Conservation (phyloP, 2,888 invertebrate species). For the Oscheius sp. region DNA sequence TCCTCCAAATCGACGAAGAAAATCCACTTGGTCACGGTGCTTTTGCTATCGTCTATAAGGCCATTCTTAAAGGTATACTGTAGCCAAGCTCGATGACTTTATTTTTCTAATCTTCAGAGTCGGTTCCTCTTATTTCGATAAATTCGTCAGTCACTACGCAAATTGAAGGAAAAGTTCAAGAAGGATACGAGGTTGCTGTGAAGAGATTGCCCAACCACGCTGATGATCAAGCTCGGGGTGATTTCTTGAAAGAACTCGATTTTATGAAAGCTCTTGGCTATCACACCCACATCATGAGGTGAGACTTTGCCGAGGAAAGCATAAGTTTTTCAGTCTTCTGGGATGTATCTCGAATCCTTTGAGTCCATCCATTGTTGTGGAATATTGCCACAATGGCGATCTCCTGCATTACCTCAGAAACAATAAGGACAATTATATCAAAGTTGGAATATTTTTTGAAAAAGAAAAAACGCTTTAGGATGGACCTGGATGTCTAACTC, state of each 20-base stretch:
- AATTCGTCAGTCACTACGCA: constrained; percentile 35
- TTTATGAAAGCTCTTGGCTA: constrained; percentile 62
- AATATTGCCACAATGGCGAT: constrained; percentile 56
- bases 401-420: constrained; percentile 46
- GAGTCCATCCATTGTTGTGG: constrained; percentile 56
- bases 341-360: constrained; percentile 52
- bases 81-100: background rate
- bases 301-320: background rate
- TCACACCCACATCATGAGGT: constrained; percentile 52
- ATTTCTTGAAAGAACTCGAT: constrained; percentile 58
- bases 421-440: constrained; percentile 41
- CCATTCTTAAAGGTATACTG: constrained; percentile 49
- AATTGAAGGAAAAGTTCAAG: constrained; percentile 35
- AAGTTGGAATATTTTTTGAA: too few species aligned
- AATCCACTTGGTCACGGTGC: constrained; percentile 57
- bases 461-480: too few species aligned
- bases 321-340: constrained; percentile 42
- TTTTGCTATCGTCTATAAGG: constrained; percentile 59
- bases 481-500: constrained; percentile 8
- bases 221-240: constrained; percentile 43
- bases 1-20: constrained; percentile 47
- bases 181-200: constrained; percentile 52
- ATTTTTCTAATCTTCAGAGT: background rate
- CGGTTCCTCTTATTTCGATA: constrained; percentile 39
- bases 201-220: constrained; percentile 60